Base-by-base conservation (phyloP, 1,140 invertebrate species). In the Trialeurodes vaporariorum region DNA sequence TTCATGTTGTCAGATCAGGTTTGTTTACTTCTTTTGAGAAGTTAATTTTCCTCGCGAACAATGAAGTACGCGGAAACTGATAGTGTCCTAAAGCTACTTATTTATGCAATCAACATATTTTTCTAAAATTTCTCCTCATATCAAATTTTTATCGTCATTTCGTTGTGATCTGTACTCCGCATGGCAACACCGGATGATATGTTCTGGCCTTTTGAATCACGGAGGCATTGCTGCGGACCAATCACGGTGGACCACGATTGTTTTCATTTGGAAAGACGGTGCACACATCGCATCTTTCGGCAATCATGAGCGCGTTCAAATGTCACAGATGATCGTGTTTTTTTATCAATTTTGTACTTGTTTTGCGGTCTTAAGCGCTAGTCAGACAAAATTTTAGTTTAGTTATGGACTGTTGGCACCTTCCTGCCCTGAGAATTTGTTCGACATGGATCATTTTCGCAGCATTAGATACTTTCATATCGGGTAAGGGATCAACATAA, bases 311-410 rank as follows among this genome's bases (percentile, higher is more conserved):
- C 5, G 34, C 34, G 34, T 49, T 49, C 34, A 49, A 17, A 49
- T 49, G 34, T 49, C 34, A 9, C 34, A 49, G 34, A 49, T 49
- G 34, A 49, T 49, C 34, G 17, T n/a, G 34, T 17, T 49, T 49
- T 49, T 49, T 49, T 49, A 5, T 9, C 34, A 49, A 49, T 49
- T 49, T 49, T 49, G 5, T 49, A 5, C 5, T 49, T 9, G 34
- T 49, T 49, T 49, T n/a, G n/a, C n/a, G n/a, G n/a, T 49, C 34
- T 49, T 49, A n/a, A n/a, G n/a, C n/a, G 34, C 34, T 49, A 49
- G 34, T 49, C 34, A 49, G n/a, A n/a, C 17, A 49, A 49, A 49
- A 49, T 17, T 9, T 49, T 49, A 49, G 34, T 9, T 49, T 49
- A 9, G 17, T 5, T 49, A 49, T 49, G 34, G 34, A 49, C 34